Evolutionary conservation across 2,797 vertebrate species (phyloP), one percentile per base, ranked within the genome.

Genomic region (Enteromius trimaculatus): DNA sequence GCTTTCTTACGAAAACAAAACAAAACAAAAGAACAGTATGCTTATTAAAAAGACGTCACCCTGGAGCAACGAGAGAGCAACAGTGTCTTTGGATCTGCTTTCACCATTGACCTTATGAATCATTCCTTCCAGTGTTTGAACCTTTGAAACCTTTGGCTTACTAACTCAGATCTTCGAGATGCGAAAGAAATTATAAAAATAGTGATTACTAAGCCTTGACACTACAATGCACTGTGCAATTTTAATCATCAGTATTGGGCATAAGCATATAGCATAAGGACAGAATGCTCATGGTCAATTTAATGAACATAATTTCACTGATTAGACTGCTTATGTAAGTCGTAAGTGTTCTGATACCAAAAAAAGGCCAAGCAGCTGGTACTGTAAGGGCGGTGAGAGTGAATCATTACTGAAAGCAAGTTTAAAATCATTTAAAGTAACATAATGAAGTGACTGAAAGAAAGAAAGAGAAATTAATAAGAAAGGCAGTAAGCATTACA

Each of bases 231-330:
- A 55, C 71, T 75, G n/a, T 29, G 55, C 17, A 4, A 37, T 70
- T 64, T 17, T 31, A 29, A 29, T 29, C 23, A 17, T 66, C 16
- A 66, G 31, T 66, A 44, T 37, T 6, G 6, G 34, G 34, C 5
- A 37, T 37, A 37, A 3, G 34, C 34, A 6, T 37, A 37, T 37
- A 37, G 34, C 34, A 37, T 8, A 23, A 11, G 4, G 11, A 23
- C 68, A 26, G 14, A 47, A 44, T 44, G 13, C n/a, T 70, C n/a
- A 70, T 70, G n/a, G 39, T 26, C 1, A 47, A 16, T 14, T 70
- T 26, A 70, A 47, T 47, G 37, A 44, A 70, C n/a, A 42, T 70
- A 47, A 70, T 47, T 44, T 70, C 21, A 44, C n/a, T 70, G 68
- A 70, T 70, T 70, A 44, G n/a, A 44, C 37, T 39, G 39, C 10